Base-by-base conservation (phyloP, 1,140 invertebrate genomes). In the Venustaconcha ellipsiformis region DNA sequence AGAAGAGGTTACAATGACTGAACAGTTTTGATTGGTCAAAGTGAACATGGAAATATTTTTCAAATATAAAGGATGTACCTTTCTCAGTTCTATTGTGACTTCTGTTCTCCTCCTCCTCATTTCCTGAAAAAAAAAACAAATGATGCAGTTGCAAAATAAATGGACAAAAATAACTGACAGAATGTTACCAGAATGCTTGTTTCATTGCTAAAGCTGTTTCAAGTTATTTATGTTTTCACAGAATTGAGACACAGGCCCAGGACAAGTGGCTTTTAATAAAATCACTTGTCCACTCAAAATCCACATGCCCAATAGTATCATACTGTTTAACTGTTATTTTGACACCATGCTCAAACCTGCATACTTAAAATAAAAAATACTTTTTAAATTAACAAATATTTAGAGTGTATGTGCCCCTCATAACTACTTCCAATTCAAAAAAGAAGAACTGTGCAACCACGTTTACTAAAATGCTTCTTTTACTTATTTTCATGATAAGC, bases 61-160 rank as follows among this genome's bases (percentile, higher is more conserved):
- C 37, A 48, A 48, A 48, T 48, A 48, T 48, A 14, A 6, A 20
- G 57, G 55, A 72, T 69, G 76, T 77, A 88, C 87, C 86, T 99
- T 99, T 83, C 97, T 93, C 74, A 99, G 91, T 90, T 99, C 96
- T 15, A 99, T 95, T 79, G 96, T 97, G 57, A 97, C 95, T 93
- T 99, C 97, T 89, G 96, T 98, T 90, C 97, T 93, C 82, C 97
- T 92, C 89, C 97, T 95, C 90, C 97, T 93, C 96, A 98, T 88
- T 84, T 88, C 87, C 89, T 89, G 74, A 20, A 85, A 80, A 70
- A 74, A 20, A 85, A 80, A 70, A 74, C 63, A 70, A 67, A 76
- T 26, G 79, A 64, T 59, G 72, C 67, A 63, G 26, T 30, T 30
- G 26, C 26, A 30, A 30, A 30, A 30, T 63, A 37, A 17, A 64